Base-by-base conservation (phyloP, 2,888 invertebrate species). In the Sipha maydis region DNA sequence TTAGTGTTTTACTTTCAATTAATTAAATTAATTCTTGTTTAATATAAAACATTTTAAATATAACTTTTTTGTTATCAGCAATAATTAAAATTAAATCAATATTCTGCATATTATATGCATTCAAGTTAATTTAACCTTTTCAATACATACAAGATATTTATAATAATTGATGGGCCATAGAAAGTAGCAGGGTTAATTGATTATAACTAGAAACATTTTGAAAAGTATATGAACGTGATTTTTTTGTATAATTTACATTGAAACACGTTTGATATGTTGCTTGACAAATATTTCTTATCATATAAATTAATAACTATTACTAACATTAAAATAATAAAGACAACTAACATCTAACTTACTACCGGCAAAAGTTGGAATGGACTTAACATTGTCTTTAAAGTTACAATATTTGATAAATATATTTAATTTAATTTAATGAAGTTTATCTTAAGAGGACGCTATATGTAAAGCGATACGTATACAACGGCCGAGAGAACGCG, bases 11-110 rank as follows among this genome's bases (percentile, higher is more conserved):
- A 77, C 17, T 54, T 48, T 77, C 54, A 54, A 77, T 77, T 48
- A 77, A 77, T 48, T n/a, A 77, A 77, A 48, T 77, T 77, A 77
- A 77, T 48, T 77, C 48, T 77, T 77, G 77, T 77, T 77, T 77
- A 28, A 77, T 77, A 3, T 77, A 77, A 77, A 41, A 77, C 14
- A 48, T 54, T 7, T 77, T 77, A 21, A 31, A 78, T 3, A 21
- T 78, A 21, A 78, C 54, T 56, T 78, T 78, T 21, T 78, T 77
- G 28, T 77, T 48, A 48, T 77, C 77, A 5, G 77, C 77, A 48
- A 28, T 28, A 54, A 28, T 48, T 3, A 28, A 77, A 77, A 77
- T 54, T 0, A 77, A 77, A 77, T 28, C 48, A 54, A n/a, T 41
- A 41, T n/a, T 48, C 48, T 77, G 11, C 38, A 38, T n/a, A 75